phyloP scores from a whole-genome alignment of 2,113 vertebrate genomes.

The Pluvianellus socialis region DNA sequence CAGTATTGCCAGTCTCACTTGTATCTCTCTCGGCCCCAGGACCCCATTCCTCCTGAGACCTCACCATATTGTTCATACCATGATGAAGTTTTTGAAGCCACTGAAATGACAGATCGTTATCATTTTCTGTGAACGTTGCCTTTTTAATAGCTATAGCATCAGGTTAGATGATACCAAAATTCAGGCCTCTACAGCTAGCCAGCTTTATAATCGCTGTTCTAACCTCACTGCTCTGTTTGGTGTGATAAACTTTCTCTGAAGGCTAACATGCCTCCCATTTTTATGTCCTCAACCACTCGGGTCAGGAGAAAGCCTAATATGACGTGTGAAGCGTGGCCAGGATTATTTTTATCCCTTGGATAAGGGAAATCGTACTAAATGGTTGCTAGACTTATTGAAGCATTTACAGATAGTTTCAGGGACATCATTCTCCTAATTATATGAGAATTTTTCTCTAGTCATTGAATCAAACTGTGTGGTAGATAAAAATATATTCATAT shows the following conservation, averaged over 20 bases:
- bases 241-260: background rate
- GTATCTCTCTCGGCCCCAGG: background rate
- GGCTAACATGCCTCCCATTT: background rate
- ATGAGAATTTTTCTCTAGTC: background rate
- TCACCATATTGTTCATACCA: background rate
- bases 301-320: background rate
- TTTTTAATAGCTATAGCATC: background rate
- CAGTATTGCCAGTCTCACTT: background rate
- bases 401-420: background rate
- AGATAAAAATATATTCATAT: background rate
- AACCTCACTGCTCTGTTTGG: background rate
- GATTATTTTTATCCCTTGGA: background rate
- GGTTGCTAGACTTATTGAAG: background rate
- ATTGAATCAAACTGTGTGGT: background rate
- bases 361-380: background rate
- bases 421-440: background rate
- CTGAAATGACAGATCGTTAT: background rate
- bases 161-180: background rate
- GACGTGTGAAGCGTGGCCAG: background rate
- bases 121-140: background rate
- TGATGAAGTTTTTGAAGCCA: background rate
- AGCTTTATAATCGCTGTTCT: background rate
- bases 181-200: background rate
- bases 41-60: background rate
- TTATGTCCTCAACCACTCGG: background rate